Evolutionary conservation across 2,113 vertebrate species (phyloP), one percentile per base, ranked within the genome.

Genomic region (Rissa tridactyla): DNA sequence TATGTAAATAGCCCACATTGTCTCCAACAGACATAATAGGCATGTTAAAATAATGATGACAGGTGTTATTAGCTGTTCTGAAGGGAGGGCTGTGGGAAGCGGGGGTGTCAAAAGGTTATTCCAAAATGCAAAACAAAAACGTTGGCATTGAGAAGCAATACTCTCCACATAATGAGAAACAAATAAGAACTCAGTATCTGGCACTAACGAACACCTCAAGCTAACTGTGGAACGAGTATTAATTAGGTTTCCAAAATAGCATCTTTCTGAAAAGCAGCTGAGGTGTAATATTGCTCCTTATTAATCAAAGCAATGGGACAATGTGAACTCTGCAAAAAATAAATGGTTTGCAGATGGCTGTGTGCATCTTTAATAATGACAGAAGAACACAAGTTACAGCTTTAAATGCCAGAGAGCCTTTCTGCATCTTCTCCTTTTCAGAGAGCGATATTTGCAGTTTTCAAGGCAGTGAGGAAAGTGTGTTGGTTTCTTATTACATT

Each of bases 331-430:
- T 58, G 86, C 52, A 93, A 94, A 91, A 94, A 97, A 90, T 82
- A 89, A 97, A 94, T 89, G 94, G 88, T 91, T 96, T 96, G 76
- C 95, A 98, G 96, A 95, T 96, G 94, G 94, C 90, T 96, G 73
- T 92, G 91, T 86, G 93, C 96, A 72, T 94, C 96, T 94, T 96
- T 93, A 92, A 96, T 96, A 97, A 97, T 7, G 89, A 83, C 77
- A 95, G 75, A 87, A 96, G 90, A 97, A 87, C 89, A 97, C 96
- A 97, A 97, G 95, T 96, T 97, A 95, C 94, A 97, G 94, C 94
- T 96, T 92, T 95, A 97, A 96, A 98, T 96, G 96, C 97, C 96
- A 97, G 76, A 76, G 64, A 95, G 58, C 72, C 86, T 96, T 95
- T 95, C 89, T 97, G 90, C 82, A 61, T 87, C 78, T 90, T 93